Evolutionary conservation across 2,888 invertebrate species (phyloP).

Genomic region (Spilarctia lutea): DNA sequence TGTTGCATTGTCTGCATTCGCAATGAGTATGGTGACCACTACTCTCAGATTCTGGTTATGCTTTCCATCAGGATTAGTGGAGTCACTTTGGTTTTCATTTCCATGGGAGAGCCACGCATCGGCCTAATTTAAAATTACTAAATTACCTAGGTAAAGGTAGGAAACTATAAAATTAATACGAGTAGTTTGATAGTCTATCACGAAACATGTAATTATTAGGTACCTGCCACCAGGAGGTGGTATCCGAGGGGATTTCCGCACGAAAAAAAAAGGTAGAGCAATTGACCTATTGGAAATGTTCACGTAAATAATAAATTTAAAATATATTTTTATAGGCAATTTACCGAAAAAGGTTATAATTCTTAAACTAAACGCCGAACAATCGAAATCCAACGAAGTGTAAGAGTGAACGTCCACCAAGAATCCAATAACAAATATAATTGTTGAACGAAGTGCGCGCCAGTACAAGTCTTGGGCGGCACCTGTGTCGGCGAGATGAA

Average conservation of each 20-base stretch:
- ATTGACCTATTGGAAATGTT: neutral
- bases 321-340: neutral
- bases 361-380: neutral
- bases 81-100: too few relatives aligned
- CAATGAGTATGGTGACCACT: too few relatives aligned
- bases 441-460: constrained; percentile 45
- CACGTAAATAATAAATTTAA: neutral
- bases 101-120: too few relatives aligned
- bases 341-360: neutral
- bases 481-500: constrained; percentile 84
- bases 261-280: too few relatives aligned
- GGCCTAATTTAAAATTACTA: too few relatives aligned
- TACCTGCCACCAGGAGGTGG: too few relatives aligned
- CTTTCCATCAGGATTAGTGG: too few relatives aligned
- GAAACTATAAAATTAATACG: neutral
- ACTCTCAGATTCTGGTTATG: too few relatives aligned
- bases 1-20: too few relatives aligned
- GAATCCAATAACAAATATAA: constrained; percentile 33
- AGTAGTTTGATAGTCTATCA: neutral
- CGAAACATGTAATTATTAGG: neutral
- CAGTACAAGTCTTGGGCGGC: constrained; percentile 65
- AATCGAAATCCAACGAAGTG: constrained; percentile 4
- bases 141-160: too few relatives aligned
- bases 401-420: constrained; percentile 4
- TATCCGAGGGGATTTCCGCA: too few relatives aligned